These are phyloP conservation scores for Automeris io DNA, from an alignment of 2,888 invertebrate species.

Conservation along the genomic window DNA sequence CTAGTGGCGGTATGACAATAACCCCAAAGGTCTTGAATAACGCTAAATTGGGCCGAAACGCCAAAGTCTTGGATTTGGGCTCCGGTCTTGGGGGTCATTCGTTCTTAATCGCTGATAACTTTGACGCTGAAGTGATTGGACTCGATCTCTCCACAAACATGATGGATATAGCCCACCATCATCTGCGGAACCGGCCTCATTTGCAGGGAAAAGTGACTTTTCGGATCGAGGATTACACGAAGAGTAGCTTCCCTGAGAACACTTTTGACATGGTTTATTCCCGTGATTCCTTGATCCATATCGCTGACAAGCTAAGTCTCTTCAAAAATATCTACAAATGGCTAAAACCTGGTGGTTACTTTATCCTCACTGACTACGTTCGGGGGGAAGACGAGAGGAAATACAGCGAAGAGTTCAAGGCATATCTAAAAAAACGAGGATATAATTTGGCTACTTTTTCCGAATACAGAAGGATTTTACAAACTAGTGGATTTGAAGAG, in stretches of 20 bases:
- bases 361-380: conserved; percentile 9
- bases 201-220: conserved; percentile 3
- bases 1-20: conserved; percentile 8
- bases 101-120: conserved; percentile 12
- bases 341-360: conserved; percentile 7
- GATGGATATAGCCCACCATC: conserved; percentile 7
- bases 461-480: conserved; percentile 5
- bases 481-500: conserved; percentile 4
- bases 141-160: conserved; percentile 10
- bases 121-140: conserved; percentile 10
- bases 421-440: conserved; percentile 8
- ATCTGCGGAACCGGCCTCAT: conserved; percentile 6
- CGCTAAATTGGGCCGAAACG: background rate
- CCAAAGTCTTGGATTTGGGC: conserved; percentile 5
- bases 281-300: conserved; percentile 10
- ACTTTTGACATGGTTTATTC: conserved; percentile 10
- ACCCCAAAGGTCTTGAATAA: conserved; percentile 5
- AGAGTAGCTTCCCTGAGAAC: conserved; percentile 8
- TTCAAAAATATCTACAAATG: conserved; percentile 9
- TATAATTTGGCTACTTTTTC: conserved; percentile 9
- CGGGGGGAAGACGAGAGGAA: conserved; percentile 10
- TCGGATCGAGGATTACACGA: conserved; percentile 7
- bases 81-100: conserved; percentile 10
- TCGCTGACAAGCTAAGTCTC: conserved; percentile 2
- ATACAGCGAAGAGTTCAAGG: conserved; percentile 9